Base-by-base conservation (phyloP, 2,888 invertebrate genomes). In the Selenia dentaria region DNA sequence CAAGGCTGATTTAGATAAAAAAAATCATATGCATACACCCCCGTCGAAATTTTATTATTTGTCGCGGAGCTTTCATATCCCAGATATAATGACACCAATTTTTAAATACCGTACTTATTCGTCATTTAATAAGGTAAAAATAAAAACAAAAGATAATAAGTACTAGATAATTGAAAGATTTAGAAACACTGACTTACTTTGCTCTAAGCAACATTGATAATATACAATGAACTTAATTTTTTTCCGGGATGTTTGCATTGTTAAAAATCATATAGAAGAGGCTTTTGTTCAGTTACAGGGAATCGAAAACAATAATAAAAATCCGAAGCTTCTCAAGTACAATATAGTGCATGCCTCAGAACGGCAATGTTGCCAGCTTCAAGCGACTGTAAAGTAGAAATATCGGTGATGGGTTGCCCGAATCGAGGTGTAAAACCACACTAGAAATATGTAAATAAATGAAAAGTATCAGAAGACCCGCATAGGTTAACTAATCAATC, bases 341-440 rank as follows among this genome's bases (percentile, higher is more conserved):
- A 51, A 13, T 18, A 40, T 49, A 56, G 49, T 72, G 72, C 72
- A 73, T 73, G 72, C 53, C 10, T 25, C 59, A 42, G 51, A 6
- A 28, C 22, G 32, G 10, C 20, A 44, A 37, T 56, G 50, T 42
- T 62, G 54, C 58, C 59, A 55, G 56, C 36, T 31, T 35, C 6
- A 25, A 27, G 33, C 45, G 49, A 45, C 34, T 9, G 36, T 38
- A 40, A 13, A 29, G 46, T 44, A 50, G 43, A 33, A n/a, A 20
- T 11, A 47, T 12, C 43, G 74, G 74, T 74, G 74, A 64, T 59
- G 74, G 74, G 62, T 55, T 53, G 34, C 18, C 27, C 6, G 16
- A 16, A 12, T 0, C 3, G 31, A 33, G 40, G 40, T 33, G 18
- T 11, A 12, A 22, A 27, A 25, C 26, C 6, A 37, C 1, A n/a